These are phyloP conservation scores for Sitophilus oryzae DNA, from an alignment of 1,140 invertebrate species.

Conservation along the genomic window DNA sequence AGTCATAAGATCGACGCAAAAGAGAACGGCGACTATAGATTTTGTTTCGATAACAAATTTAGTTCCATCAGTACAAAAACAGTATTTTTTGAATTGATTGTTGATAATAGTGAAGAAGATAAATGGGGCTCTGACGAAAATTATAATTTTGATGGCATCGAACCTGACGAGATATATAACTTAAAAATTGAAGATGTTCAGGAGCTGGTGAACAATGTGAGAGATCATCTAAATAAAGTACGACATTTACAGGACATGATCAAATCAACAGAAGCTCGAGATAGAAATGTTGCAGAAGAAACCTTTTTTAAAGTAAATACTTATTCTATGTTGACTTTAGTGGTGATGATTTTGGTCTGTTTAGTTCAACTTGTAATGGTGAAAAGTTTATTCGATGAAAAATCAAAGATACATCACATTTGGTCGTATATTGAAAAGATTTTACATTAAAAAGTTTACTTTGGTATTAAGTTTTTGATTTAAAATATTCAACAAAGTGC, in stretches of 20 bases:
- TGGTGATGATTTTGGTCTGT: slow-evolving; percentile 65
- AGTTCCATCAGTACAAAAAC: slow-evolving; percentile 72
- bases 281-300: slow-evolving; percentile 71
- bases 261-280: slow-evolving; percentile 66
- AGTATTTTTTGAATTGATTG: slow-evolving; percentile 73
- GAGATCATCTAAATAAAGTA: slow-evolving; percentile 56
- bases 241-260: slow-evolving; percentile 65
- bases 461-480: no score
- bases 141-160: slow-evolving; percentile 44
- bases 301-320: slow-evolving; percentile 67
- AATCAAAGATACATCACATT: slow-evolving; percentile 50
- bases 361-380: slow-evolving; percentile 61
- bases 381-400: slow-evolving; percentile 62
- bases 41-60: slow-evolving; percentile 81
- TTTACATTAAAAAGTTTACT: neutral
- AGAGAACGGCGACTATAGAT: slow-evolving; percentile 64
- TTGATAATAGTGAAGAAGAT: slow-evolving; percentile 56
- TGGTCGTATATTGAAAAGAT: slow-evolving; percentile 42
- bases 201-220: slow-evolving; percentile 55
- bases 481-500: no score
- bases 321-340: slow-evolving; percentile 65
- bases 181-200: slow-evolving; percentile 61
- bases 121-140: slow-evolving; percentile 50
- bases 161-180: slow-evolving; percentile 45
- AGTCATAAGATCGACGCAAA: slow-evolving; percentile 53